Percentiles rank a stretch among this genome's conserved stretches.
phyloP scores from a whole-genome alignment of 1,140 invertebrate genomes.

The Pseudachorutes palmiensis region DNA sequence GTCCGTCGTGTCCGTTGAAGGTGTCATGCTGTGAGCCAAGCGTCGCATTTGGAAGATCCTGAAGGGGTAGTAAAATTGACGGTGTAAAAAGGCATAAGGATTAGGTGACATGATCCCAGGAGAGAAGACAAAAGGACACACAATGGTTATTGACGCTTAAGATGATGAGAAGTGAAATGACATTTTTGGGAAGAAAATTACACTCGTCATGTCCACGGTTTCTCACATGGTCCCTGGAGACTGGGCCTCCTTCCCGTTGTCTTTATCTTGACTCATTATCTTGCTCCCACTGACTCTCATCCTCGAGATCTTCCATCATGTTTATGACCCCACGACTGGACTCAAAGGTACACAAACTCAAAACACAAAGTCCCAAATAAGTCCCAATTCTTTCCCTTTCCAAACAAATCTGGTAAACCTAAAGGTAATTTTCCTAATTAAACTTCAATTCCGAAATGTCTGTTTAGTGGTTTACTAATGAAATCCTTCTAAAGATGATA shows the following conservation, averaged over 20 bases:
- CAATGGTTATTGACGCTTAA: slow-evolving; percentile 7
- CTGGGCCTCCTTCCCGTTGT: background rate
- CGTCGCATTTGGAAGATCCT: background rate
- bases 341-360: too few species aligned
- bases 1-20: background rate
- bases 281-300: slow-evolving; percentile 1
- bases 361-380: too few species aligned
- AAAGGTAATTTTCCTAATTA: too few species aligned
- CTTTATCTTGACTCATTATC: slow-evolving; percentile 7
- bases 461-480: too few species aligned
- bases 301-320: background rate
- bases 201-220: slow-evolving; percentile 12
- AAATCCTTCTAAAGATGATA: too few species aligned
- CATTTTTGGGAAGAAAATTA: slow-evolving; percentile 1
- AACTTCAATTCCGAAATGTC: too few species aligned
- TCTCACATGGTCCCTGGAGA: background rate
- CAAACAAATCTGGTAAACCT: too few species aligned
- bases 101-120: slow-evolving; percentile 8
- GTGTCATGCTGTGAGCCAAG: slow-evolving; percentile 5
- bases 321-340: background rate
- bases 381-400: too few species aligned
- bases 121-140: background rate
- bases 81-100: background rate
- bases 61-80: slow-evolving; percentile 5
- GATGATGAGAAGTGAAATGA: slow-evolving; percentile 10